Conservation (phyloP, 2,888 invertebrate genomes). For the Lissonota sp. region DNA sequence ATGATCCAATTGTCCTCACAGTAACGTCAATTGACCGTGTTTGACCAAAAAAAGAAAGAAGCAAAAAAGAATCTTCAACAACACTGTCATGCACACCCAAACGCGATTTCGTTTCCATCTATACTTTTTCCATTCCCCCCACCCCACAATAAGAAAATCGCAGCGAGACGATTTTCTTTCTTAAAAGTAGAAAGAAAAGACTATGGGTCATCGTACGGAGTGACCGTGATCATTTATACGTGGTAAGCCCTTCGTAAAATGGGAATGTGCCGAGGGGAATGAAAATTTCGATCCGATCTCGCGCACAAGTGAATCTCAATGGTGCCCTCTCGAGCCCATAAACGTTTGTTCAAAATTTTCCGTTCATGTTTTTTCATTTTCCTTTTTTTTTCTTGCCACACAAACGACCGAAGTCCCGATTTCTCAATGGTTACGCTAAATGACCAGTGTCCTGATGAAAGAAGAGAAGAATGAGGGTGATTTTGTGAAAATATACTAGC, state of each 20-base stretch:
- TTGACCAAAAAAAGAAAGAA: no score
- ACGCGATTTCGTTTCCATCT: no score
- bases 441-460: conserved; percentile 53
- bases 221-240: conserved; percentile 10
- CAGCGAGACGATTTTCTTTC: no score
- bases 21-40: background rate
- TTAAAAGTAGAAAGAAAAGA: no score
- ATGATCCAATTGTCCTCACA: conserved; percentile 50
- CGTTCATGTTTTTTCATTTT: conserved; percentile 24
- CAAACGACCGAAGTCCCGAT: background rate
- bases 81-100: no score
- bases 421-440: conserved; percentile 61
- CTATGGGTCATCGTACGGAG: background rate
- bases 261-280: background rate
- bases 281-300: conserved; percentile 51
- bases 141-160: no score
- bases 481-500: conserved; percentile 8
- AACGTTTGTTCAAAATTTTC: conserved; percentile 22
- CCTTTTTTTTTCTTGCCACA: conserved; percentile 23
- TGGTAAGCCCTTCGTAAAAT: background rate
- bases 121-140: no score
- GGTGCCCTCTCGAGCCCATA: background rate
- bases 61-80: no score
- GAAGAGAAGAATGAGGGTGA: conserved; percentile 1
- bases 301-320: conserved; percentile 63